Evolutionary conservation across 2,888 invertebrate species (phyloP).

Genomic region (Hydrotaea cyrtoneurina): DNA sequence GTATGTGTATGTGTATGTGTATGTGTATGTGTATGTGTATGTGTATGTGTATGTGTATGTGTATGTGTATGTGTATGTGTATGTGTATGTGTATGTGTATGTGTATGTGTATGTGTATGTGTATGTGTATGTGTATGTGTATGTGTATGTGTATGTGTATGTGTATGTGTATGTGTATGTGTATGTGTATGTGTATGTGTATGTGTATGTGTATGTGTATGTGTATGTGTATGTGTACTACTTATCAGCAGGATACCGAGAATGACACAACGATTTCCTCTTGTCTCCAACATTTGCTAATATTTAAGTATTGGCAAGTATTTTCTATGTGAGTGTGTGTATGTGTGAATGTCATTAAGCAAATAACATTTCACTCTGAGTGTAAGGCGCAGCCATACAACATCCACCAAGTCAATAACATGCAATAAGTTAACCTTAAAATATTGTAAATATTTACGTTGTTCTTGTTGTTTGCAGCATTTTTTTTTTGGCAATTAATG

Average conservation of each 20-base stretch:
- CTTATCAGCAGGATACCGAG: conserved; percentile 46
- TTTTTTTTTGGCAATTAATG: conserved; percentile 36
- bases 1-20: no score
- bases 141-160: no score
- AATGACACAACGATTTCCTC: conserved; percentile 39
- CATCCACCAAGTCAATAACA: not conserved
- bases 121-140: no score
- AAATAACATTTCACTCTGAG: not conserved
- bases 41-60: no score
- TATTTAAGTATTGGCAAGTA: not conserved
- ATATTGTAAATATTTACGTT: conserved; percentile 29
- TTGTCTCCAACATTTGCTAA: not conserved
- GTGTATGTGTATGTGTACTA: not conserved
- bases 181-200: no score
- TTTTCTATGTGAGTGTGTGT: not conserved
- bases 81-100: no score
- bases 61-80: no score
- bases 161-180: no score
- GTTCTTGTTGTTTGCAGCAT: not conserved
- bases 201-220: no score
- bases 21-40: no score
- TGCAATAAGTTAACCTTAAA: conserved; percentile 17
- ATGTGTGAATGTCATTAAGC: conserved; percentile 7
- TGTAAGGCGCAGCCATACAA: not conserved
- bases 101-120: no score